Evolutionary conservation across 2,797 vertebrate genomes (phyloP), one percentile per base, ranked within the genome.

Genomic region (Ibycter americanus): DNA sequence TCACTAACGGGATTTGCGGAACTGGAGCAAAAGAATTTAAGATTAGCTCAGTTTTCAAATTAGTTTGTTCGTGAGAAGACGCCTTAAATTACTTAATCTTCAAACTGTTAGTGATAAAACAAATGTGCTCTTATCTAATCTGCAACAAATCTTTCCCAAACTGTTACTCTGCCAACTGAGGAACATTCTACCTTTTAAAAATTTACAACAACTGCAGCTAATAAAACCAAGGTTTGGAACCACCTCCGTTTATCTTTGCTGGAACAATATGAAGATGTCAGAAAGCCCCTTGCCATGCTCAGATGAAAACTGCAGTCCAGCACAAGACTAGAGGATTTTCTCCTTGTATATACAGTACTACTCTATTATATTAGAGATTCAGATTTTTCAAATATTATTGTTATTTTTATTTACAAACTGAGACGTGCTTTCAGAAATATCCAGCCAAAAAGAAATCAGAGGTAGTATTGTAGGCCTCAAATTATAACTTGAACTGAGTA

Each of bases 171-270:
- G 97, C 93, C 89, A 87, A 85, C 32, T n/a, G 11, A 82, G 87
- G 85, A 81, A 89, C 72, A 73, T 36, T 44, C 46, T 59, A 83
- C 38, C 58, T 82, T 91, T 93, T 90, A 80, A 97, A 97, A 97
- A 96, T 87, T 87, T 92, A 95, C 93, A 96, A 92, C 90, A 91
- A 85, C 80, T 70, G 81, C 82, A 96, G 94, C 90, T 96, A 96
- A 92, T 96, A 97, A 97, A 97, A 94, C 87, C 68, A 76, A 74
- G 70, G 92, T 83, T 91, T 95, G 96, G 93, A 97, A 97, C 52
- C 25, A 77, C 92, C 89, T 94, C 89, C 16, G 95, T 97, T 97
- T 83, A 76, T 94, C 90, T 96, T 96, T 94, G 84, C 83, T 84
- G 89, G 89, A 96, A 91, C 71, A 92, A 65, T 83, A 95, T 70